Conservation (phyloP, 2,797 vertebrate species). For the Liasis olivaceus region DNA sequence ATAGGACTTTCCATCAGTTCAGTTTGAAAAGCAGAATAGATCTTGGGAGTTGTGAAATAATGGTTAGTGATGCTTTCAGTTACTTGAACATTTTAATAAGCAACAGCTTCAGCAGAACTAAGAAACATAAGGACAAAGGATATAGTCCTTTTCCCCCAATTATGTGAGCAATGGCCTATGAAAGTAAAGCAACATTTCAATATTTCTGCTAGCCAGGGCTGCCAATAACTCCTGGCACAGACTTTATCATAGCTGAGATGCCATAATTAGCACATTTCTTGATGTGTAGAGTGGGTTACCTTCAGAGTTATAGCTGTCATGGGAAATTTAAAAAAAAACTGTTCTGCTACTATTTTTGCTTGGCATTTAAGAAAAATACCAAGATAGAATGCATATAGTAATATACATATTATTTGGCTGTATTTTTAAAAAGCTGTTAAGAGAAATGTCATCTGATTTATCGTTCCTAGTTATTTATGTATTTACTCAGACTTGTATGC, state of each 20-base stretch:
- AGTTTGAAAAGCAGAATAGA: constrained; percentile 22
- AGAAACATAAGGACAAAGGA: not conserved
- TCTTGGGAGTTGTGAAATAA: constrained; percentile 8
- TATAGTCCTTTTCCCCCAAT: constrained; percentile 11
- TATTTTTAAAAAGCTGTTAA: not conserved
- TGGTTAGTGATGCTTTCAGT: constrained; percentile 29
- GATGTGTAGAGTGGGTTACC: constrained; percentile 72
- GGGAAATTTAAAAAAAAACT: constrained; percentile 74
- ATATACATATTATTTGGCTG: not conserved
- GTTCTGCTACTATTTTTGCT: constrained; percentile 69
- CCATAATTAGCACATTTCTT: constrained; percentile 75
- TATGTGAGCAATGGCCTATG: constrained; percentile 54
- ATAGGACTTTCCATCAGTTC: not conserved
- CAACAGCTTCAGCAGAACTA: not conserved
- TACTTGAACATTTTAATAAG: constrained; percentile 41
- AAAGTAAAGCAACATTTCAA: constrained; percentile 43
- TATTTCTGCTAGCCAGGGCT: constrained; percentile 57
- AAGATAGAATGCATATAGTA: constrained; percentile 4
- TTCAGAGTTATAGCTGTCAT: constrained; percentile 70
- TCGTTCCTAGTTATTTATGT: constrained; percentile 17
- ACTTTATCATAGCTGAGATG: constrained; percentile 61
- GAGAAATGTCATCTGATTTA: not conserved
- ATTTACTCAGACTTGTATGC: not conserved
- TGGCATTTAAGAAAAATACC: constrained; percentile 65
- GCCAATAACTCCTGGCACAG: constrained; percentile 63